Evolutionary conservation across 2,888 invertebrate species (phyloP).

Genomic region (Mythimna loreyi): DNA sequence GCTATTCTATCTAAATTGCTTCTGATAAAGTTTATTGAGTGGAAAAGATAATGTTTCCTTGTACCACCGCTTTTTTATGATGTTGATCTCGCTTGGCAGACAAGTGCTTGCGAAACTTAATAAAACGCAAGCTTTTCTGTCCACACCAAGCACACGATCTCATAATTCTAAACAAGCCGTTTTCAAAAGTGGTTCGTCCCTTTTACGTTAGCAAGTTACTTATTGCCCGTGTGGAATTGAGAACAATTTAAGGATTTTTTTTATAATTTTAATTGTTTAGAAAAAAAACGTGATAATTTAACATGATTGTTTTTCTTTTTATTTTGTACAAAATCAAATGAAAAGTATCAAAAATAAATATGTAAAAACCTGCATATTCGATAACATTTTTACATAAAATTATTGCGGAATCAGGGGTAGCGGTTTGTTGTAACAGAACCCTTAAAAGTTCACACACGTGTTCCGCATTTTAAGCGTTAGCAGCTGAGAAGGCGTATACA

Average conservation of each 20-base stretch:
- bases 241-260: not conserved
- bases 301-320: too few relatives aligned
- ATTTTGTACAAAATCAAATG: not conserved
- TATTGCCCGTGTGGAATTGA: not conserved
- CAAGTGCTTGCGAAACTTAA: conserved; percentile 41
- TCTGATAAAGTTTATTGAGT: conserved; percentile 54
- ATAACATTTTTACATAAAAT: conserved; percentile 35
- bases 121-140: conserved; percentile 38
- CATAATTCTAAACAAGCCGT: conserved; percentile 9
- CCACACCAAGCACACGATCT: conserved; percentile 24
- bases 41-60: conserved; percentile 38
- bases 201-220: not conserved
- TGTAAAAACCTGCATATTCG: conserved; percentile 15
- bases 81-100: conserved; percentile 29
- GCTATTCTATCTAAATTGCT: conserved; percentile 41
- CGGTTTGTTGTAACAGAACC: conserved; percentile 27
- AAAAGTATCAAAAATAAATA: conserved; percentile 10
- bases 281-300: not conserved
- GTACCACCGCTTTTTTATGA: conserved; percentile 33
- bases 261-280: not conserved
- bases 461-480: conserved; percentile 36
- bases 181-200: not conserved
- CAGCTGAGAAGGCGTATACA: conserved; percentile 28
- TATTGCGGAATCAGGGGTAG: conserved; percentile 34
- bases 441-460: conserved; percentile 29